These are phyloP conservation scores for Sylvilagus floridanus DNA, from an alignment of 2,797 vertebrate genomes.

Conservation along the genomic window DNA sequence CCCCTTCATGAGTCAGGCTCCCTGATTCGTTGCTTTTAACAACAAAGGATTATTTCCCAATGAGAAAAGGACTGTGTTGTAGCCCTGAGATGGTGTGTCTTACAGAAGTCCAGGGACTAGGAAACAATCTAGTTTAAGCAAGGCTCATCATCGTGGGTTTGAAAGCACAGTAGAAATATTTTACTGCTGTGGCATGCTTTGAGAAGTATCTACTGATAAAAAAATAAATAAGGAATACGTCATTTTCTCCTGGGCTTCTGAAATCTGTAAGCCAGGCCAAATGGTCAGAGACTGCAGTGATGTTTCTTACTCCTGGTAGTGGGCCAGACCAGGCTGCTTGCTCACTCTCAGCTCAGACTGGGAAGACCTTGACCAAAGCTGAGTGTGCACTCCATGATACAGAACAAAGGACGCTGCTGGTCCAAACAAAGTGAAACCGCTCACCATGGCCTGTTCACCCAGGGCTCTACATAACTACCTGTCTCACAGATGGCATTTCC, in stretches of 20 bases:
- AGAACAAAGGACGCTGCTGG: not conserved
- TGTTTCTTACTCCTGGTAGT: not conserved
- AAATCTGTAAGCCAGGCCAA: not conserved
- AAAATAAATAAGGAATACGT: not conserved
- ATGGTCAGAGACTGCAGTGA: not conserved
- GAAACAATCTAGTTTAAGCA: conserved; percentile 43
- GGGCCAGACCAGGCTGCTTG: not conserved
- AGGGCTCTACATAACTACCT: conserved; percentile 61
- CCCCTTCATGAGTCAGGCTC: conserved; percentile 30
- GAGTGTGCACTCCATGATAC: not conserved
- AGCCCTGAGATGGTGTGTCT: conserved; percentile 24
- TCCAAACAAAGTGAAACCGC: not conserved
- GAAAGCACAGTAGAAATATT: conserved; percentile 6
- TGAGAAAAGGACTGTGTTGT: conserved; percentile 17
- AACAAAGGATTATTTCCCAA: conserved; percentile 58
- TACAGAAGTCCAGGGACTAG: conserved; percentile 49
- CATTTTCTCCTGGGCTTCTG: not conserved
- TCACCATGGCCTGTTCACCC: not conserved
- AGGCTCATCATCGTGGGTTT: not conserved
- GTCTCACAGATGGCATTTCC: conserved; percentile 78
- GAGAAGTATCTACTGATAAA: not conserved
- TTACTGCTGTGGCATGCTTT: not conserved
- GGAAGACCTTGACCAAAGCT: not conserved
- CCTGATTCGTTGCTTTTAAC: conserved; percentile 61
- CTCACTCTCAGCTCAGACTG: not conserved